These are phyloP conservation scores for Rhinoderma darwinii DNA, from an alignment of 2,113 vertebrate species.

Conservation along the genomic window DNA sequence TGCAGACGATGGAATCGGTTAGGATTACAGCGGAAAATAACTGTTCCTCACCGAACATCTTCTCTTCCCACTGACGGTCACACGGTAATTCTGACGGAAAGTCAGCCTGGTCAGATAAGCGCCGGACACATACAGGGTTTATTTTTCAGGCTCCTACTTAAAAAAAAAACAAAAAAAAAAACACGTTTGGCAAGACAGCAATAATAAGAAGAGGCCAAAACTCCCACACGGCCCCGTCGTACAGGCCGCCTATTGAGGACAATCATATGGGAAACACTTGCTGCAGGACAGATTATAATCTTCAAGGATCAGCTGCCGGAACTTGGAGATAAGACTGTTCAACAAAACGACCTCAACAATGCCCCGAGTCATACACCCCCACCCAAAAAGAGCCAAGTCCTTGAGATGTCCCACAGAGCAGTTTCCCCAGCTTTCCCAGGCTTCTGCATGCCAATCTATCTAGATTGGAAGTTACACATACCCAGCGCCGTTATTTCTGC, in stretches of 20 bases:
- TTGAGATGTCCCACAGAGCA: no score
- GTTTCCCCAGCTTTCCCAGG: no score
- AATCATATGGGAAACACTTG: background rate
- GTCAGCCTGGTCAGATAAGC: background rate
- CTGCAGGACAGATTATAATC: background rate
- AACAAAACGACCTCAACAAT: background rate
- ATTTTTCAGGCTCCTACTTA: background rate
- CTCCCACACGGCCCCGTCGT: constrained; percentile 4
- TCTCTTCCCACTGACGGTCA: background rate
- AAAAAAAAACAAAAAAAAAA: no score
- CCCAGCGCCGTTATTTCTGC: no score
- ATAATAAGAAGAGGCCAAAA: no score
- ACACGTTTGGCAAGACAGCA: background rate
- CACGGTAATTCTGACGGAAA: background rate
- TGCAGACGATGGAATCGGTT: background rate
- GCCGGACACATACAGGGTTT: background rate
- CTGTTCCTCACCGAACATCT: background rate
- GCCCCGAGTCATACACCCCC: background rate
- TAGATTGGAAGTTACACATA: no score
- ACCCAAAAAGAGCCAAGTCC: no score
- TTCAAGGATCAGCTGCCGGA: background rate
- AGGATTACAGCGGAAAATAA: background rate
- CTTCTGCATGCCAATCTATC: no score
- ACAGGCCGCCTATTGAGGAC: background rate
- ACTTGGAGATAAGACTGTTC: background rate